These are phyloP conservation scores for Erythrocercus mccallii DNA, from an alignment of 2,113 vertebrate genomes.

Conservation along the genomic window DNA sequence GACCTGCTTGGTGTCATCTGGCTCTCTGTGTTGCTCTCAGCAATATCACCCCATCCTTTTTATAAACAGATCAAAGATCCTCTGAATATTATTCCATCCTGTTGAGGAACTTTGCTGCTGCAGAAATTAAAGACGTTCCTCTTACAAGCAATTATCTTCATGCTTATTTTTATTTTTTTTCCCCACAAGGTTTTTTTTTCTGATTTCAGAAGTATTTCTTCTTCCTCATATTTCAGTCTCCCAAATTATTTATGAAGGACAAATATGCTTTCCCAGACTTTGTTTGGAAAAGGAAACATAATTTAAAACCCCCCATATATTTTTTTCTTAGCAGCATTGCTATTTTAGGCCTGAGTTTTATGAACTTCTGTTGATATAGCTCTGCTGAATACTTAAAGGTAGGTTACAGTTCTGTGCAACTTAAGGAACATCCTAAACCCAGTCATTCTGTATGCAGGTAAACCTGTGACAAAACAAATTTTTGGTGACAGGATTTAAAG, in stretches of 20 bases:
- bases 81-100: background rate
- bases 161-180: background rate
- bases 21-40: background rate
- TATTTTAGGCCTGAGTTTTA: background rate
- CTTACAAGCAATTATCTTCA: background rate
- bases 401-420: background rate
- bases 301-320: background rate
- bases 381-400: background rate
- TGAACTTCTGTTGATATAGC: background rate
- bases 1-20: background rate
- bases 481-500: background rate
- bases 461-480: background rate
- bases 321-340: background rate
- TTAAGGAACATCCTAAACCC: background rate
- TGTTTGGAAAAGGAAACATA: background rate
- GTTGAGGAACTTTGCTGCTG: background rate
- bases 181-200: background rate
- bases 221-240: background rate
- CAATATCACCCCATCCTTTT: background rate
- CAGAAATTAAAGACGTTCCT: background rate
- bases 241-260: slow-evolving; percentile 12
- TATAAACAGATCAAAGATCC: background rate
- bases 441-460: background rate
- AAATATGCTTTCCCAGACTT: background rate
- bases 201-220: background rate